Evolutionary conservation across 2,113 vertebrate genomes (phyloP).

Genomic region (Lipotes vexillifer): DNA sequence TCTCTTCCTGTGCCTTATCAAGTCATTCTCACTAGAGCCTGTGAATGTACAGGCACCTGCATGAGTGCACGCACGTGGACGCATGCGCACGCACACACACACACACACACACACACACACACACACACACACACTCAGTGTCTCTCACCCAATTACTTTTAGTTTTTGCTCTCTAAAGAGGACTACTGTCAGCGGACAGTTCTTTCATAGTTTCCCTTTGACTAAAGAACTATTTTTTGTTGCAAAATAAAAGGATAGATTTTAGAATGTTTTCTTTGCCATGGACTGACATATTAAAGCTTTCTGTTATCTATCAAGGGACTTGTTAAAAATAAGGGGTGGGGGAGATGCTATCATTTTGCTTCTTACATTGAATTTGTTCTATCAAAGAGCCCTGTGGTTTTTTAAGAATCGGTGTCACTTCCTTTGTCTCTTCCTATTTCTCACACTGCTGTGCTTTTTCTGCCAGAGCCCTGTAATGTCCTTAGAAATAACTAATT

Average conservation of each 20-base stretch:
- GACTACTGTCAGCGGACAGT: background rate
- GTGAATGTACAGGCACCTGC: background rate
- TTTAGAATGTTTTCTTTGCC: constrained; percentile 52
- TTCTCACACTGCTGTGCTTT: constrained; percentile 56
- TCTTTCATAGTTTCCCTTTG: constrained; percentile 20
- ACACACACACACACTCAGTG: background rate
- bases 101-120: background rate
- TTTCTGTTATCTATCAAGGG: constrained; percentile 60
- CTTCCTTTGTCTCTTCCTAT: constrained; percentile 41
- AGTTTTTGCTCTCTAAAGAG: background rate
- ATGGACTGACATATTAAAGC: constrained; percentile 43
- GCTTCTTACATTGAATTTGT: constrained; percentile 63
- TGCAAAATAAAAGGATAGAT: constrained; percentile 47
- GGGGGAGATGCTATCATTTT: constrained; percentile 1
- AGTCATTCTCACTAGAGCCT: background rate
- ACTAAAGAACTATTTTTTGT: constrained; percentile 29
- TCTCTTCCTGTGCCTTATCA: background rate
- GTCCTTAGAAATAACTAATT: constrained; percentile 61
- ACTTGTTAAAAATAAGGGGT: constrained; percentile 67
- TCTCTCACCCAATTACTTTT: background rate
- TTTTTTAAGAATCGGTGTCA: constrained; percentile 45
- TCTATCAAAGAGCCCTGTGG: constrained; percentile 54
- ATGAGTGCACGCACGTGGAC: rapidly evolving
- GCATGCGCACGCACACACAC: background rate
- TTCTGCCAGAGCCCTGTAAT: constrained; percentile 33